Evolutionary conservation across 2,113 vertebrate genomes (phyloP).

Genomic region (Alligator mississippiensis): DNA sequence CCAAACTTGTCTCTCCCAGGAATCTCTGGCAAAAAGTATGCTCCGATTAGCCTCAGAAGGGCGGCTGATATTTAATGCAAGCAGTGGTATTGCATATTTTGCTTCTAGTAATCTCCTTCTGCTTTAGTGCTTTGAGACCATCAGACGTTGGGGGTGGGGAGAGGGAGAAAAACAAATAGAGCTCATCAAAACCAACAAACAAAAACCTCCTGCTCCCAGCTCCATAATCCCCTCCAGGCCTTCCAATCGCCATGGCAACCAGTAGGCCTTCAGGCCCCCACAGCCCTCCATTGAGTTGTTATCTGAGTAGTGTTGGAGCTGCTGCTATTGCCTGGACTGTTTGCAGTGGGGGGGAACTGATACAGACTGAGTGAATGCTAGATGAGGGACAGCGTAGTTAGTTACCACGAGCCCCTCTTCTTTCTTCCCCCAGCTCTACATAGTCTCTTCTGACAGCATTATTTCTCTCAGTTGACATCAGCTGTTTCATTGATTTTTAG

Average conservation of each 20-base stretch:
- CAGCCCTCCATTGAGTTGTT: background rate
- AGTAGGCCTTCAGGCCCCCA: background rate
- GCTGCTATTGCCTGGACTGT: background rate
- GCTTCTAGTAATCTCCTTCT: constrained; percentile 25
- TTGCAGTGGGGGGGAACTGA: constrained; percentile 33
- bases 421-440: background rate
- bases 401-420: fast-evolving
- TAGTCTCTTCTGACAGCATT: background rate
- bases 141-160: background rate
- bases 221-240: constrained; percentile 38
- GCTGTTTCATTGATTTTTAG: fast-evolving
- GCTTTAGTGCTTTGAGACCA: background rate
- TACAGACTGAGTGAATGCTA: background rate
- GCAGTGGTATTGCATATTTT: background rate
- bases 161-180: constrained; percentile 25
- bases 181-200: constrained; percentile 52
- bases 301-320: background rate
- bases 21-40: background rate
- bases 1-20: background rate
- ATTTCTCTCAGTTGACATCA: fast-evolving
- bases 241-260: constrained; percentile 72
- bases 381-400: background rate
- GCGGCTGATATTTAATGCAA: background rate
- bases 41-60: background rate
- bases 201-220: background rate